phyloP scores from a whole-genome alignment of 2,888 invertebrate genomes.

The Tribolium freemani region DNA sequence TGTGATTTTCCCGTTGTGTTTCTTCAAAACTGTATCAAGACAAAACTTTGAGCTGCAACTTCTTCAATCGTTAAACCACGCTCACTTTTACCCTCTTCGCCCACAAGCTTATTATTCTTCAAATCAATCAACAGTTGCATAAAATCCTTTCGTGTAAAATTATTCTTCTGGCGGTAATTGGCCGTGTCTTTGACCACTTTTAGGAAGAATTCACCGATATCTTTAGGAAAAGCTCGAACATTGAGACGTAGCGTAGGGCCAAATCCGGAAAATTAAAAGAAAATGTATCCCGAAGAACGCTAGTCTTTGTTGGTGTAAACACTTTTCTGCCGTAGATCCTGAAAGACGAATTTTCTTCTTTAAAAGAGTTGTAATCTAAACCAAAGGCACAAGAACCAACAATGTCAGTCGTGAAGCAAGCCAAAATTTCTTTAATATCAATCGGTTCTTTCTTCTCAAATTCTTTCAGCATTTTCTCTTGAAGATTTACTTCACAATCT shows the following conservation, averaged over 20 bases:
- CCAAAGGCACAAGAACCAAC: conserved; percentile 74
- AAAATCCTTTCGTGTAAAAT: conserved; percentile 70
- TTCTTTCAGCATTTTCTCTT: background rate
- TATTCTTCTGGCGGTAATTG: conserved; percentile 67
- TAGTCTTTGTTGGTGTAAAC: too few relatives aligned
- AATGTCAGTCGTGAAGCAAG: conserved; percentile 73
- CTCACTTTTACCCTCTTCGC: background rate
- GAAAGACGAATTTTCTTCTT: conserved; percentile 65
- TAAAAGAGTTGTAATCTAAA: conserved; percentile 71
- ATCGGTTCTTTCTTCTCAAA: background rate
- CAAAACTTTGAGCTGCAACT: conserved; percentile 32
- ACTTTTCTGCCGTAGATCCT: too few relatives aligned
- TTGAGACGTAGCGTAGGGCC: too few relatives aligned
- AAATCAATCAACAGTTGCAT: conserved; percentile 70
- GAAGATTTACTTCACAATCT: conserved; percentile 54
- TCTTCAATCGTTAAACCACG: conserved; percentile 9
- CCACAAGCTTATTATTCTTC: conserved; percentile 46
- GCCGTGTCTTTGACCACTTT: conserved; percentile 66
- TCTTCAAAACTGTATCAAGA: conserved; percentile 43
- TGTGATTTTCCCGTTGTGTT: conserved; percentile 44
- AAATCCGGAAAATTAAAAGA: too few relatives aligned
- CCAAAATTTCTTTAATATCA: conserved; percentile 68
- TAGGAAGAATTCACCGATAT: conserved; percentile 66
- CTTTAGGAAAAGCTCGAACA: conserved; percentile 28
- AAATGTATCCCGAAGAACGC: too few relatives aligned